Conservation (phyloP, 1,140 invertebrate genomes). For the Drosophila pseudoananassae region DNA sequence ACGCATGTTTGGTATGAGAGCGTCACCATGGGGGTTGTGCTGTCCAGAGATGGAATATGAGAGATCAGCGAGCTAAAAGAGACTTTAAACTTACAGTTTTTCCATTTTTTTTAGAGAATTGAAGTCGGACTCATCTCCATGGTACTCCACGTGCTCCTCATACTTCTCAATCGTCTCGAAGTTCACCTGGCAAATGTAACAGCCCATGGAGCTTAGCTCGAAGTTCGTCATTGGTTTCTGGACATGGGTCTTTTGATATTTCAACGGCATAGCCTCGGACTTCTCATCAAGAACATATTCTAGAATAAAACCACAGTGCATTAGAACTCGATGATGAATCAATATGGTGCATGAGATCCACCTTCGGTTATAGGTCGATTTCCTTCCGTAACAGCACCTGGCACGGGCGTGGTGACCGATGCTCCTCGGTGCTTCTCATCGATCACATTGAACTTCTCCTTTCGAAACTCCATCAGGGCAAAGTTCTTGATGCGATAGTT, state of each 20-base stretch:
- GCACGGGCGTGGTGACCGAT: neutral
- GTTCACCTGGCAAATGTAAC: conserved; percentile 72
- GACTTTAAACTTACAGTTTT: conserved; percentile 50
- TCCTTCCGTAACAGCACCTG: conserved; percentile 18
- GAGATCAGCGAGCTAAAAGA: neutral
- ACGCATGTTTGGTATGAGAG: conserved; percentile 68
- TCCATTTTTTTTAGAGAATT: conserved; percentile 56
- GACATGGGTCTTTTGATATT: conserved; percentile 61
- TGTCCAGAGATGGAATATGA: conserved; percentile 2
- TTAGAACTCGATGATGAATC: neutral
- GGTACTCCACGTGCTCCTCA: conserved; percentile 72
- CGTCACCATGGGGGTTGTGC: conserved; percentile 45
- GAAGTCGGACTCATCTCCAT: conserved; percentile 76
- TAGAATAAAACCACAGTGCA: conserved; percentile 1
- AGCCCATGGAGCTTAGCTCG: conserved; percentile 61
- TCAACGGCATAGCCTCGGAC: conserved; percentile 32
- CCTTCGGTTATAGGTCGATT: conserved; percentile 41
- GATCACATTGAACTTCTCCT: conserved; percentile 59
- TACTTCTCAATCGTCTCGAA: conserved; percentile 69
- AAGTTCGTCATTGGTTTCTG: conserved; percentile 38
- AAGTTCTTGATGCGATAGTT: conserved; percentile 63
- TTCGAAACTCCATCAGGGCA: conserved; percentile 63
- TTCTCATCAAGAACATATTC: conserved; percentile 53
- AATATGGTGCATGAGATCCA: conserved; percentile 8
- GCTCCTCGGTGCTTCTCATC: conserved; percentile 57